These are phyloP conservation scores for Apomyelois bistriatella DNA, from an alignment of 2,888 invertebrate species.

Conservation along the genomic window DNA sequence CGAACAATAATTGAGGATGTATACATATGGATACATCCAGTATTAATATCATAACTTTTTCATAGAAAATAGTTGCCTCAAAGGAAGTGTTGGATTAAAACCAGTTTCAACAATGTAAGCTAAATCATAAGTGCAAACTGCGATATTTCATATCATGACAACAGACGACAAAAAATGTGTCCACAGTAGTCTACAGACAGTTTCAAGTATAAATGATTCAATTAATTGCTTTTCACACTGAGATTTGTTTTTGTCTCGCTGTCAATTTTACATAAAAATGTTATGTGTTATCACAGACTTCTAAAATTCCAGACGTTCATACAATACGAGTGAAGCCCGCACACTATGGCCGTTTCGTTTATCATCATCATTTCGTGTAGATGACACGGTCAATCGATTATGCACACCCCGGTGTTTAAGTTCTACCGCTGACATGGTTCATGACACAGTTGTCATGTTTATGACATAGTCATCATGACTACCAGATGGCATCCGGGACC, in stretches of 20 bases:
- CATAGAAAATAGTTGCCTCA: conserved; percentile 18
- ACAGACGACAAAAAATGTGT: neutral
- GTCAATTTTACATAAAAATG: conserved; percentile 9
- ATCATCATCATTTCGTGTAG: too few relatives aligned
- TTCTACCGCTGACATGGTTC: too few relatives aligned
- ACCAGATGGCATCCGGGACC: too few relatives aligned
- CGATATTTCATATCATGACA: conserved; percentile 11
- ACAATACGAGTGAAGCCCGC: too few relatives aligned
- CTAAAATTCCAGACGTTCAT: too few relatives aligned
- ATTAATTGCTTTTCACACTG: conserved; percentile 8
- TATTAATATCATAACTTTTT: conserved; percentile 25
- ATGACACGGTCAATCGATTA: too few relatives aligned
- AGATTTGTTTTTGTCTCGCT: neutral
- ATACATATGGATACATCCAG: neutral
- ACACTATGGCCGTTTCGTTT: too few relatives aligned
- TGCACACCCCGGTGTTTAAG: too few relatives aligned
- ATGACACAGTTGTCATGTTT: too few relatives aligned
- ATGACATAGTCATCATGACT: too few relatives aligned
- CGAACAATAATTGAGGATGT: conserved; percentile 39
- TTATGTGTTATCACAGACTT: too few relatives aligned
- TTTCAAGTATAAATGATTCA: conserved; percentile 13
- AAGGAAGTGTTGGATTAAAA: conserved; percentile 20
- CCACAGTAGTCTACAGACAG: neutral
- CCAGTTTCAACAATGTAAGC: conserved; percentile 8
- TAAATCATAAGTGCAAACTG: conserved; percentile 7